A percentile compares a stretch with the other conserved stretches of the same genome.
phyloP scores from a whole-genome alignment of 2,113 vertebrate species.

The Pyrgilauda ruficollis region DNA sequence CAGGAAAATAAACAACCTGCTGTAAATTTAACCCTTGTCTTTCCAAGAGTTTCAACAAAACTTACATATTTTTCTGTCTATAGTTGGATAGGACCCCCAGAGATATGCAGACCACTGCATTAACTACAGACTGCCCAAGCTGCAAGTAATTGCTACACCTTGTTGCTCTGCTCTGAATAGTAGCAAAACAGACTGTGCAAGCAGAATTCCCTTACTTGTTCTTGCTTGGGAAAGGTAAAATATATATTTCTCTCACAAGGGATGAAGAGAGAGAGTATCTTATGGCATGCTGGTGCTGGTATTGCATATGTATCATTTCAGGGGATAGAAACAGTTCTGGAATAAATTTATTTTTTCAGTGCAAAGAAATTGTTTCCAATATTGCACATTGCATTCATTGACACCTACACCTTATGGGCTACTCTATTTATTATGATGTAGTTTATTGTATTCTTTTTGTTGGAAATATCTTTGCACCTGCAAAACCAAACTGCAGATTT shows the following conservation, averaged over 20 bases:
- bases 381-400: not conserved
- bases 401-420: not conserved
- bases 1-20: conserved; percentile 8
- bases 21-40: not conserved
- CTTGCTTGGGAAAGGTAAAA: not conserved
- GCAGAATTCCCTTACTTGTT: not conserved
- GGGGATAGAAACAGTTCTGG: not conserved
- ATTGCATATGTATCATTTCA: not conserved
- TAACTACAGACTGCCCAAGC: not conserved
- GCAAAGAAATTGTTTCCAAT: not conserved
- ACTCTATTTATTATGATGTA: not conserved
- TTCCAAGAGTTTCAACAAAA: not conserved
- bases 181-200: not conserved
- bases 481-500: not conserved
- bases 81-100: not conserved
- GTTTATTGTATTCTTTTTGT: not conserved
- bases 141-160: not conserved
- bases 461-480: not conserved
- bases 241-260: not conserved
- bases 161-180: not conserved
- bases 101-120: not conserved
- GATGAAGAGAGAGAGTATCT: not conserved
- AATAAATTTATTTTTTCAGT: not conserved
- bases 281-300: not conserved
- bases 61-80: not conserved